Percentiles rank a stretch among this genome's conserved stretches.
Conservation (phyloP, 2,797 vertebrate genomes). For the Neosalanx taihuensis region DNA sequence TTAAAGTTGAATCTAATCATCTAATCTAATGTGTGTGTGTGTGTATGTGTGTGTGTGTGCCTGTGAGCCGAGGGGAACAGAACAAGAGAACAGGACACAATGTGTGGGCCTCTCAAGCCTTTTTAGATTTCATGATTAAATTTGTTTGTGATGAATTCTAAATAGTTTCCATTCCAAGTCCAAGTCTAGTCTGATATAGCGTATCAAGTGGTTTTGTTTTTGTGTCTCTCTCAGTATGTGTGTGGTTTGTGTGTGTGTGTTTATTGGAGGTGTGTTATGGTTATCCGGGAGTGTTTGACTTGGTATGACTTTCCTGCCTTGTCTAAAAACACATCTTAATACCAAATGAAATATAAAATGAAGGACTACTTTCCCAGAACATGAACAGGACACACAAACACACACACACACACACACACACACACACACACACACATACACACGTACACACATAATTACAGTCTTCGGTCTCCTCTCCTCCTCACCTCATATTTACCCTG, state of each 20-base stretch:
- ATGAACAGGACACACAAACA: constrained; percentile 4
- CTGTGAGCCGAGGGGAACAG: not conserved
- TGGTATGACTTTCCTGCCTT: constrained; percentile 49
- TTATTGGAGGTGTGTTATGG: not conserved
- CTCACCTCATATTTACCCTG: too few relatives aligned
- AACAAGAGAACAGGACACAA: not conserved
- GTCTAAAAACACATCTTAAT: constrained; percentile 36
- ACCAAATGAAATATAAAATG: constrained; percentile 43
- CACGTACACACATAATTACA: constrained; percentile 25
- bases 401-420: constrained; percentile 10
- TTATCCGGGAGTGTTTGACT: constrained; percentile 38
- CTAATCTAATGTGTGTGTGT: not conserved
- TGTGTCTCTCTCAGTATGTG: not conserved
- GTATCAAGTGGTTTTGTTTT: not conserved
- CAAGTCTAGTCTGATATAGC: not conserved
- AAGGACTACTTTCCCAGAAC: constrained; percentile 30
- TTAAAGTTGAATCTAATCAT: too few relatives aligned
- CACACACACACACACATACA: constrained; percentile 1
- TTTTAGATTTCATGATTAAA: not conserved
- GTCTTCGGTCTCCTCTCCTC: not conserved
- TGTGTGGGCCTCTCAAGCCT: not conserved
- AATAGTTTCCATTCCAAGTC: not conserved
- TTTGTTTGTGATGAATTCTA: not conserved
- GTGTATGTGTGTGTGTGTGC: not conserved
- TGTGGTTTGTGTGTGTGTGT: constrained; percentile 1